Conservation (phyloP, 2,888 invertebrate genomes). For the Parthenolecanium corni region DNA sequence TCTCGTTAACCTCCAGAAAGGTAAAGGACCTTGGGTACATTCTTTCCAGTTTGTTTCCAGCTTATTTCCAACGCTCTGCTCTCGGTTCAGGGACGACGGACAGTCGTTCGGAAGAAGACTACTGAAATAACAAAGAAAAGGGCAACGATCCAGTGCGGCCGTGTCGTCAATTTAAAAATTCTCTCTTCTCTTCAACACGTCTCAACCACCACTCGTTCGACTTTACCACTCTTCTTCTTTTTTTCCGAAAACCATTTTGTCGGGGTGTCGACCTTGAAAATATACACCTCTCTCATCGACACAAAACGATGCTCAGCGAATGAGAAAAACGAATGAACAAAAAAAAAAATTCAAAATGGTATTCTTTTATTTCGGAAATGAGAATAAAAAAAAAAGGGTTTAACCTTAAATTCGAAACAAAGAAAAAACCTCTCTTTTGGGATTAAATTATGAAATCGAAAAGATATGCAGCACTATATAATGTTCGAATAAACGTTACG, state of each 20-base stretch:
- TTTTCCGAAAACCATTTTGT: neutral
- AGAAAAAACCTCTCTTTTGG: too few species aligned
- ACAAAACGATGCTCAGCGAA: neutral
- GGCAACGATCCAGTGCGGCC: constrained; percentile 25
- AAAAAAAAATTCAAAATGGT: too few species aligned
- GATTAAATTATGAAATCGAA: too few species aligned
- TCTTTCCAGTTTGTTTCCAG: constrained; percentile 26
- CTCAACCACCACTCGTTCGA: too few species aligned
- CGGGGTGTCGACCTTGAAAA: neutral
- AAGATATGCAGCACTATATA: too few species aligned
- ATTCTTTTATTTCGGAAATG: too few species aligned
- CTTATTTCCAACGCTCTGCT: constrained; percentile 14
- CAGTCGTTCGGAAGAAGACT: constrained; percentile 14
- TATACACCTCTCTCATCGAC: neutral
- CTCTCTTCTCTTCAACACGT: constrained; percentile 2
- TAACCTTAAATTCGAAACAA: too few species aligned
- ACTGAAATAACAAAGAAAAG: constrained; percentile 16
- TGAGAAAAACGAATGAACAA: neutral
- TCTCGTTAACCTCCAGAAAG: constrained; percentile 24
- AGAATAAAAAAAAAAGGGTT: too few species aligned
- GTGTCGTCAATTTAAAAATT: constrained; percentile 11
- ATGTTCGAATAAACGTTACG: too few species aligned
- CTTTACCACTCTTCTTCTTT: neutral
- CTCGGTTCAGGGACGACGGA: constrained; percentile 23
- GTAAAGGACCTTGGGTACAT: constrained; percentile 25